Base-by-base conservation (phyloP, 2,888 invertebrate species). In the Subacronicta megacephala region DNA sequence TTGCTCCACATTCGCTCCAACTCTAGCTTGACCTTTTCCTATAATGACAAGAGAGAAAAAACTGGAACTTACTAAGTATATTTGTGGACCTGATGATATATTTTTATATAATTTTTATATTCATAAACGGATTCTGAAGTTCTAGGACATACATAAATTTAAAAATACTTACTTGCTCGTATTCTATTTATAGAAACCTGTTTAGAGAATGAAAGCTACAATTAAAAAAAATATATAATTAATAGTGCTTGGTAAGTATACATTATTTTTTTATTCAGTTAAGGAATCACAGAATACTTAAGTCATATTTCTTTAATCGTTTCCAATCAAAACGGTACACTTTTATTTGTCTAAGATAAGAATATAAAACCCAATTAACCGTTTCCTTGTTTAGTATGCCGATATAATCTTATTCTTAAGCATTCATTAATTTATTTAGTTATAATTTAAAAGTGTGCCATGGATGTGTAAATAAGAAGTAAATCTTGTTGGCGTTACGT, bases 11-110 rank as follows among this genome's bases (percentile, higher is more conserved):
- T 82, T 75, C 57, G 57, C 33, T 59, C 59, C 70, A 64, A 75
- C 62, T 76, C 75, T 78, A 81, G 75, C 46, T 62, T 75, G 80
- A 82, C 83, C 80, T 81, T 81, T 77, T 72, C 53, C 55, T 50
- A 64, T 72, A 72, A 56, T 59, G 62, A 71, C 57, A 63, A 58
- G 47, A 62, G 42, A 45, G 59, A 67, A 65, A 60, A 75, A 75
- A 66, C 74, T 72, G 59, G 71, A 62, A 51, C n/a, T 15, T 10
- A 66, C 46, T 53, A 43, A 16, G 31, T 56, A 33, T 35, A 41
- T 56, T 1, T n/a, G 3, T 15, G 0, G 29, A 26, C 26, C 40
- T 37, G 2, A 63, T 31, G 16, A 40, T 51, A 45, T 52, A 61
- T 60, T 36, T 44, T 57, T 26, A 62, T 49, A 36, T 53, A 60